Percentiles rank a stretch among this genome's conserved stretches.
These are phyloP conservation scores for Lagodon rhomboides DNA, from an alignment of 2,797 vertebrate genomes.

Conservation along the genomic window DNA sequence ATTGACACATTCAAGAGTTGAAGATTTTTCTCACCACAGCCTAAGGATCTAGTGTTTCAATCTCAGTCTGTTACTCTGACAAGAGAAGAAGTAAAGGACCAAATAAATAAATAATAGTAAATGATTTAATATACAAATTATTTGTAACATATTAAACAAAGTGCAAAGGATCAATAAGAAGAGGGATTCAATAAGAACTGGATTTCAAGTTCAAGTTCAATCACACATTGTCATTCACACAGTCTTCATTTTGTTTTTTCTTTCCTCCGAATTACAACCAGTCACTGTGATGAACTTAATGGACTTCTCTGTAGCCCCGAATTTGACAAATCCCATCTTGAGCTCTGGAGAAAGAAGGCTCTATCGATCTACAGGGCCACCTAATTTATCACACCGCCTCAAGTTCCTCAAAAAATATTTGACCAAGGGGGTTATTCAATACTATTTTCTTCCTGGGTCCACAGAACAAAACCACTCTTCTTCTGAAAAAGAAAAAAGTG, in stretches of 20 bases:
- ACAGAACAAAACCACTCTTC: slow-evolving; percentile 81
- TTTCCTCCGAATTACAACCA: slow-evolving; percentile 69
- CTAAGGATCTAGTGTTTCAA: background rate
- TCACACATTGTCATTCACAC: slow-evolving; percentile 23
- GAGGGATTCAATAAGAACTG: slow-evolving; percentile 4
- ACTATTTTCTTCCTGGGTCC: slow-evolving; percentile 92
- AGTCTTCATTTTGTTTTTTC: slow-evolving; percentile 45
- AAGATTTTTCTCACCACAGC: background rate
- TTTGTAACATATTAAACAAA: background rate
- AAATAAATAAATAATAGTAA: background rate
- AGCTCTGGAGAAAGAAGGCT: slow-evolving; percentile 93
- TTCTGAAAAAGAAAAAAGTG: slow-evolving; percentile 78
- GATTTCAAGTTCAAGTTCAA: background rate
- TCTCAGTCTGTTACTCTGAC: background rate
- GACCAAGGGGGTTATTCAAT: slow-evolving; percentile 96
- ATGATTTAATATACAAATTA: background rate
- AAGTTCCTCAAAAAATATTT: slow-evolving; percentile 94
- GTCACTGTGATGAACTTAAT: slow-evolving; percentile 92
- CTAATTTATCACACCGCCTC: slow-evolving; percentile 97
- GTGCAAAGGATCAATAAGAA: background rate
- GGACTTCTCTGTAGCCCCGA: slow-evolving; percentile 88
- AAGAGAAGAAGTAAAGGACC: background rate
- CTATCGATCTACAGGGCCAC: slow-evolving; percentile 95
- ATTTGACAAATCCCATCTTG: slow-evolving; percentile 98
- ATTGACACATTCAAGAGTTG: too few species aligned